phyloP scores from a whole-genome alignment of 2,888 invertebrate species.

The Urechis unicinctus region DNA sequence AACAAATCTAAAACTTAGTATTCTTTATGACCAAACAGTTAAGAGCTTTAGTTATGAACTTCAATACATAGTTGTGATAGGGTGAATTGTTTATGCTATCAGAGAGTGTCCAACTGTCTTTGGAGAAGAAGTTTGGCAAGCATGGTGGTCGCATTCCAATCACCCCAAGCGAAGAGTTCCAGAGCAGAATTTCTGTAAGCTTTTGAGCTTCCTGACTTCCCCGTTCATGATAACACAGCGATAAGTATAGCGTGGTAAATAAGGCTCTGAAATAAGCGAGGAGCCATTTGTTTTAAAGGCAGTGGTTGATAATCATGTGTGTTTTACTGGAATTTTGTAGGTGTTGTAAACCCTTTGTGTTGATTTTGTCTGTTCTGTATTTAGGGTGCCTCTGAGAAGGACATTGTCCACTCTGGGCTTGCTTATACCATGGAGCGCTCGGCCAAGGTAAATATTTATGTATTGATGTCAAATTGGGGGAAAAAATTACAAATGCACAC shows the following conservation, averaged over 20 bases:
- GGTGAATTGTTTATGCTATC: slow-evolving; percentile 27
- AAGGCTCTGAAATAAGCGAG: too few relatives aligned
- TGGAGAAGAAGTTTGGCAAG: slow-evolving; percentile 87
- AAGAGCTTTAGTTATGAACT: too few relatives aligned
- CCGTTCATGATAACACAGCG: not conserved
- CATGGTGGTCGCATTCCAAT: slow-evolving; percentile 88
- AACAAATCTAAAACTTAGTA: too few relatives aligned
- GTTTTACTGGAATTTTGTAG: too few relatives aligned
- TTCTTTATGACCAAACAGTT: too few relatives aligned
- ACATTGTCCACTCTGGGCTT: slow-evolving; percentile 95
- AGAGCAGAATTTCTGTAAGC: slow-evolving; percentile 63
- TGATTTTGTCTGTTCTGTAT: not conserved
- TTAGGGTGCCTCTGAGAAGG: slow-evolving; percentile 89
- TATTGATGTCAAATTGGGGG: too few relatives aligned
- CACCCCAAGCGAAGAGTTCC: slow-evolving; percentile 79
- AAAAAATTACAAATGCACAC: too few relatives aligned
- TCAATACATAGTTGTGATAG: too few relatives aligned
- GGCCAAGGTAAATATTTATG: slow-evolving; percentile 69
- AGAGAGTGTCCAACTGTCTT: slow-evolving; percentile 95
- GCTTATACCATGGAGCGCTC: slow-evolving; percentile 97
- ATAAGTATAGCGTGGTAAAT: too few relatives aligned
- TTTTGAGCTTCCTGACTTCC: not conserved
- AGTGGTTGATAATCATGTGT: too few relatives aligned
- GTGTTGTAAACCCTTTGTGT: too few relatives aligned
- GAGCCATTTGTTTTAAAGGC: too few relatives aligned